Evolutionary conservation across 1,140 invertebrate genomes (phyloP).

Genomic region (Vanessa tameamea): DNA sequence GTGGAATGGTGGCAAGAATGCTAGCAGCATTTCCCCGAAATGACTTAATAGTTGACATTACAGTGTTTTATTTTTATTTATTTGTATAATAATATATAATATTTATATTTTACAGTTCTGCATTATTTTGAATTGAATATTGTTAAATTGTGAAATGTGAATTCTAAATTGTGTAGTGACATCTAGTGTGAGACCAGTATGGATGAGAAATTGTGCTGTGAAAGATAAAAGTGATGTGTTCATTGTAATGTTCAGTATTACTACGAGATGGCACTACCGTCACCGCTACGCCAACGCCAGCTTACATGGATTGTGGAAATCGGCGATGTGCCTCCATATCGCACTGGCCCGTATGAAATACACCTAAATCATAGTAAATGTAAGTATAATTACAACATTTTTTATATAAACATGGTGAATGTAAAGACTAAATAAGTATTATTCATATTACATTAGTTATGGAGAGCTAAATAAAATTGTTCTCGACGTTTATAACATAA

Average conservation of each 20-base stretch:
- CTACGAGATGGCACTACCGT: slow-evolving; percentile 56
- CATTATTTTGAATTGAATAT: no score
- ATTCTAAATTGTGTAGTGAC: slow-evolving; percentile 22
- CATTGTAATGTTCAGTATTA: slow-evolving; percentile 25
- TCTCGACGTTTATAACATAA: no score
- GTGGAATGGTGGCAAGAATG: no score
- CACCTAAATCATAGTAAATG: slow-evolving; percentile 81
- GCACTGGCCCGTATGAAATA: slow-evolving; percentile 74
- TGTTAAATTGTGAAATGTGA: neutral
- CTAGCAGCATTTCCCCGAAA: no score
- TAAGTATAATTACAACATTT: slow-evolving; percentile 56
- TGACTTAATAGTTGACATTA: no score
- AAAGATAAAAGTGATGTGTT: neutral
- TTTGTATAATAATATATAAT: no score
- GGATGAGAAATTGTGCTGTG: slow-evolving; percentile 6
- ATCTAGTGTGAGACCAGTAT: slow-evolving; percentile 37
- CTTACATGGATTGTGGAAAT: slow-evolving; percentile 81
- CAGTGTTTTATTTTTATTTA: no score
- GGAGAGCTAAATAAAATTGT: neutral
- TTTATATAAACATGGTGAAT: neutral
- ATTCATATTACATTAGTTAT: no score
- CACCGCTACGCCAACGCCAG: slow-evolving; percentile 59
- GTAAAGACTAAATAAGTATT: no score
- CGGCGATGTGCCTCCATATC: slow-evolving; percentile 67
- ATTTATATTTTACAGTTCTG: no score